phyloP scores from a whole-genome alignment of 2,113 vertebrate genomes.

The Mastomys coucha region DNA sequence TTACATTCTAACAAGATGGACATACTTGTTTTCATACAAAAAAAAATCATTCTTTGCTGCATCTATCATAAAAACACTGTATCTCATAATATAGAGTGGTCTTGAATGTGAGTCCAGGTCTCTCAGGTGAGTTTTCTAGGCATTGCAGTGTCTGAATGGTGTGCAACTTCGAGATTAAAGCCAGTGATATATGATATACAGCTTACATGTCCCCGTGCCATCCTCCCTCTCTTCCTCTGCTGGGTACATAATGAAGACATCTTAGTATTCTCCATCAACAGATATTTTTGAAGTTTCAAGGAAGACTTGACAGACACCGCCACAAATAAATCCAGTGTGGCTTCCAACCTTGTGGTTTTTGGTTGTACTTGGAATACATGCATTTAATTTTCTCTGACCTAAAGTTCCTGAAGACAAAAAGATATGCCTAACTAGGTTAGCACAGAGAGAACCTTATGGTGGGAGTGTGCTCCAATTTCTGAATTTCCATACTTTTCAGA shows the following conservation, averaged over 20 bases:
- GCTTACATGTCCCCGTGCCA: background rate
- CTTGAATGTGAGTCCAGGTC: background rate
- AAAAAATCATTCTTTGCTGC: background rate
- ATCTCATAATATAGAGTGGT: background rate
- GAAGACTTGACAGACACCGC: background rate
- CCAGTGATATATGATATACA: background rate
- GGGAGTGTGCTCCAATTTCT: background rate
- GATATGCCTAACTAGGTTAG: slow-evolving; percentile 1
- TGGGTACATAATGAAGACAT: background rate
- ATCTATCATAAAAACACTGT: background rate
- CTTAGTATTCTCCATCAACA: background rate
- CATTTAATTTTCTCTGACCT: background rate
- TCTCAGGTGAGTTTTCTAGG: background rate
- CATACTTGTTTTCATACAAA: background rate
- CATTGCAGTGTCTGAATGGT: background rate
- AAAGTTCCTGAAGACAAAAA: background rate
- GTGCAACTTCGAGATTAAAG: background rate
- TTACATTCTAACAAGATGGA: background rate
- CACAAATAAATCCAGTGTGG: background rate
- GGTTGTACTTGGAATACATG: background rate
- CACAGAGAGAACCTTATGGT: background rate
- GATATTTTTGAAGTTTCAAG: background rate
- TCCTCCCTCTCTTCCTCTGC: background rate
- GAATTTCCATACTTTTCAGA: slow-evolving; percentile 31
- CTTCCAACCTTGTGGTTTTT: background rate